Conservation (phyloP, 2,113 vertebrate species). For the Ranitomeya variabilis region DNA sequence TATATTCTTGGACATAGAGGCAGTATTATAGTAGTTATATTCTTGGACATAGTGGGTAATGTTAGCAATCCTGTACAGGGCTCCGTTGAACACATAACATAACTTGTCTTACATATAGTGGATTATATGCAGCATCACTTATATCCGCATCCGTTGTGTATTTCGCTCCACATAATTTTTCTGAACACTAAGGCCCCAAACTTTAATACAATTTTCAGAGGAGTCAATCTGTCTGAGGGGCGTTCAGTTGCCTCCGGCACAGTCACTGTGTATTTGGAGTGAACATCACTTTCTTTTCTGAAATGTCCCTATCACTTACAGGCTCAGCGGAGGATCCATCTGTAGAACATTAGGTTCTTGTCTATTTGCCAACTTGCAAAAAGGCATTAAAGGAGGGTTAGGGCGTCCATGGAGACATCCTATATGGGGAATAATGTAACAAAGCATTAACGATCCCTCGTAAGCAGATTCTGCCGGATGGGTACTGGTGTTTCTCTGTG, state of each 20-base stretch:
- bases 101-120: no score
- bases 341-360: slow-evolving; percentile 17
- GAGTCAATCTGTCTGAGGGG: neutral
- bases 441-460: neutral
- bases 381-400: neutral
- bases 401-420: neutral
- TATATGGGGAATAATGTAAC: neutral
- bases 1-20: no score
- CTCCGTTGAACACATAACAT: no score
- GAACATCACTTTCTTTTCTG: neutral
- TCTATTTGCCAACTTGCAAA: slow-evolving; percentile 26
- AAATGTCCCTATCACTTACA: slow-evolving; percentile 6
- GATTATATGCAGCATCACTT: neutral
- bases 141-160: neutral
- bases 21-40: no score
- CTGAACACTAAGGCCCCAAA: neutral
- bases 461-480: neutral
- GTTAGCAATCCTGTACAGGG: no score
- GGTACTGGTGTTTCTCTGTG: no score
- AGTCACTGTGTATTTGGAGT: neutral
- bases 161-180: neutral
- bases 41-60: no score
- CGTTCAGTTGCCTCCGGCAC: neutral
- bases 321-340: neutral
- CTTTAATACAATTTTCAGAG: neutral